Base-by-base conservation (phyloP, 2,888 invertebrate genomes). In the Lasioglossum lativentre region DNA sequence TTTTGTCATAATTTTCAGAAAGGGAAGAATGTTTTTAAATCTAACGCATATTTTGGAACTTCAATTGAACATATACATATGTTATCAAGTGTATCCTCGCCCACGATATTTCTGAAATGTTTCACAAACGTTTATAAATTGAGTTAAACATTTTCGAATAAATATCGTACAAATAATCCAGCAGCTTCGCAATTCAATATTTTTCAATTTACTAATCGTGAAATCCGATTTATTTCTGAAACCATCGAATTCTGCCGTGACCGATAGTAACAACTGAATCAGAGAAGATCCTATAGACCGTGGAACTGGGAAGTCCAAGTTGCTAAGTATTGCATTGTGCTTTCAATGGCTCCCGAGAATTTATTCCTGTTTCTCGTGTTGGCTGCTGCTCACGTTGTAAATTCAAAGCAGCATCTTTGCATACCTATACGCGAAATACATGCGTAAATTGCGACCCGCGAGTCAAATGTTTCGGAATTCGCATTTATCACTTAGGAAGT, bases 381-480 rank as follows among this genome's bases (percentile, higher is more conserved):
- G 34, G 52, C 81, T 42, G 38, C 45, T 14, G 38, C 47, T 47
- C 40, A 56, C 30, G 59, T 56, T 68, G 70, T 27, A 30, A 45
- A 45, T 71, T 83, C 70, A 68, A 47, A 40, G 56, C 52, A 59
- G 14, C 74, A 52, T 75, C 82, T 82, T 82, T 80, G 81, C 71
- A 73, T 72, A 72, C 71, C 70, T 34, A 45, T 38, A 45, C 30
- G 74, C 40, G 80, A 85, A 88, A 80, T 81, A 80, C 86, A 63
- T 68, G 81, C 42, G 75, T 85, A 71, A 88, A 88, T 88, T 87
- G 75, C 81, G 66, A 72, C 30, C 38, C 27, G 72, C 68, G 73
- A 81, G 63, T 82, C 83, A 81, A 87, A 87, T 89, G 89, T 87
- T 87, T 86, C 83, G 89, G 89, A 88, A 87, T 87, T 88, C 87